Evolutionary conservation across 2,797 vertebrate species (phyloP).

Genomic region (Parauchenoglanis punctatus): DNA sequence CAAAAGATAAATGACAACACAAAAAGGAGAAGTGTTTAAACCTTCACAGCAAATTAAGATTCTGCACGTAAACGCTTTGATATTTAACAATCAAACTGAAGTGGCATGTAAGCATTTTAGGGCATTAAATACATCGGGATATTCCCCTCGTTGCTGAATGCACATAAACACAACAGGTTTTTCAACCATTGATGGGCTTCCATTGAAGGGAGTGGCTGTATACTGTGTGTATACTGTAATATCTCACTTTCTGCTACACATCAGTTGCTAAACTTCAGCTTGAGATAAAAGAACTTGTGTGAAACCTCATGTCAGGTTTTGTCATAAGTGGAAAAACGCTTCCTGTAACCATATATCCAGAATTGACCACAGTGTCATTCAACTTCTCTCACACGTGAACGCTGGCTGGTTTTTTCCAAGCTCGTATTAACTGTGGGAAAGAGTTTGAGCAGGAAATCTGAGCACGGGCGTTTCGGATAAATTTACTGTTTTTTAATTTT

Average conservation of each 20-base stretch:
- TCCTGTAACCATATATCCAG: neutral
- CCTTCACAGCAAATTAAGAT: neutral
- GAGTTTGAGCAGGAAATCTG: conserved; percentile 47
- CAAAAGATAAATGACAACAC: neutral
- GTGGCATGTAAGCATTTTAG: neutral
- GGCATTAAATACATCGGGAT: neutral
- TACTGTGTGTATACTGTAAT: neutral
- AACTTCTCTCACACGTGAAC: neutral
- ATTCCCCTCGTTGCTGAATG: neutral
- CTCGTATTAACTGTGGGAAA: conserved; percentile 55
- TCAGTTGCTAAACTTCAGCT: neutral
- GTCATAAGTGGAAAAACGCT: neutral
- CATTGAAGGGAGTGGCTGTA: neutral
- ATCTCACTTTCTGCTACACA: neutral
- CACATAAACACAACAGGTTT: neutral
- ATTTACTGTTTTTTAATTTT: neutral
- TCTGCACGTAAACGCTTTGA: neutral
- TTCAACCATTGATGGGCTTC: neutral
- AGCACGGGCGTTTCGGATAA: neutral
- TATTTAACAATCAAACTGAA: neutral
- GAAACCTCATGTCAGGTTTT: neutral
- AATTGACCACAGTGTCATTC: neutral
- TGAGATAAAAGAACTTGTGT: neutral
- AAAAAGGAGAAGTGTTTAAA: neutral
- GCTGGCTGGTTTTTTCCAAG: neutral